Evolutionary conservation across 2,888 invertebrate species (phyloP).

Genomic region (Torymus aiolomorphi): DNA sequence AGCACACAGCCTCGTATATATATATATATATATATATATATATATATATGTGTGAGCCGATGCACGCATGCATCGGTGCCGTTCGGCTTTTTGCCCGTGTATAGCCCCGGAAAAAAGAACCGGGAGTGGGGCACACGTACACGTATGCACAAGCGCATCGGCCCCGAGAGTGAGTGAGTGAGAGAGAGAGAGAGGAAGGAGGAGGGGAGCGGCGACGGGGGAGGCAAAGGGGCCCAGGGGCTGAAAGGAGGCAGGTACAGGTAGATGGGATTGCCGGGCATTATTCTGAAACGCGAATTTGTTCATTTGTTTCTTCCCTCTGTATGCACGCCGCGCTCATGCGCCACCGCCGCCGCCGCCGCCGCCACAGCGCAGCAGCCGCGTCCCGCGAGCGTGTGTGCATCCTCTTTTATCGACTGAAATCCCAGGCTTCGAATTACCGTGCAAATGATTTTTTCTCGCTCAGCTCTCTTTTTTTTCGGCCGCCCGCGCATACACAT

Average conservation of each 20-base stretch:
- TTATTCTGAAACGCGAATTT: slow-evolving; percentile 76
- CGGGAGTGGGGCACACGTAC: slow-evolving; percentile 49
- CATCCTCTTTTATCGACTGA: slow-evolving; percentile 75
- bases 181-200: slow-evolving; percentile 54
- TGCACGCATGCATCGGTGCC: slow-evolving; percentile 56
- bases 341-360: neutral
- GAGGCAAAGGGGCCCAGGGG: slow-evolving; percentile 58
- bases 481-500: slow-evolving; percentile 53
- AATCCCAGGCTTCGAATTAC: slow-evolving; percentile 76
- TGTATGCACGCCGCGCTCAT: slow-evolving; percentile 69
- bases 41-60: slow-evolving; percentile 53
- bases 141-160: slow-evolving; percentile 55
- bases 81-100: slow-evolving; percentile 50
- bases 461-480: slow-evolving; percentile 64
- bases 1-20: too few relatives aligned
- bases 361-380: too few relatives aligned
- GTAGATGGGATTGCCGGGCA: slow-evolving; percentile 76
- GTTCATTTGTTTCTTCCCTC: slow-evolving; percentile 76
- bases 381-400: slow-evolving; percentile 60
- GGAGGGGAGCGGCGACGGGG: too few relatives aligned
- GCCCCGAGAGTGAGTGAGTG: slow-evolving; percentile 55
- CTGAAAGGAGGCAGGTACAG: slow-evolving; percentile 50
- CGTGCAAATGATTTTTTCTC: slow-evolving; percentile 75
- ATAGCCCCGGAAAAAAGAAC: slow-evolving; percentile 44
- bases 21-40: too few relatives aligned